Base-by-base conservation (phyloP, 2,888 invertebrate genomes). In the Oscheius sp. region DNA sequence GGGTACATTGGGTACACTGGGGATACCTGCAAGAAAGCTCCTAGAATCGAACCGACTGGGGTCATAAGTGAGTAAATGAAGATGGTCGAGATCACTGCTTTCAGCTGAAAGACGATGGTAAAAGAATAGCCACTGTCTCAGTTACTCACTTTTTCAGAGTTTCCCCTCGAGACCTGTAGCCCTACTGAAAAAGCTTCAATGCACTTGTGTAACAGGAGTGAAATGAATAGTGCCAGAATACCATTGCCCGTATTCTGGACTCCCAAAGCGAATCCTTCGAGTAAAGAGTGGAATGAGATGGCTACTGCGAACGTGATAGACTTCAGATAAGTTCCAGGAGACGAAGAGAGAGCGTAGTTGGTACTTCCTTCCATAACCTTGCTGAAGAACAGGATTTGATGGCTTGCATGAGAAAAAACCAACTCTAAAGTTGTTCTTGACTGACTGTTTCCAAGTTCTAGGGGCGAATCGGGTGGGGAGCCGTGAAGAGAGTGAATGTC, bases 11-110 rank as follows among this genome's bases (percentile, higher is more conserved):
- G 32, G 11, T 3, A 58, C 3, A 50, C 9, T 50, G 50, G 13
- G 13, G 13, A 9, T 42, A 79, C 79, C 76, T 79, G 77, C 2
- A 84, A 74, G 21, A 76, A 21, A 1, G 84, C 76, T n/a, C 86
- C 86, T 21, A 89, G 74, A 10, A 84, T 70, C 1, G 87, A 79
- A 32, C 94, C 93, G 70, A 93, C 83, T 0, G 94, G 94, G 3
- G 93, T 93, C 35, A 93, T 93, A 65, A 93, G 86, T 0, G 93
- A 92, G 80, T 91, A 91, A 11, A 90, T 75, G 2, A 90, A 35
- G 50, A 90, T 88, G 2, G 90, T 89, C 48, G 85, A 80, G 10
- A 91, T 73, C 2, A 86, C 83, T 4, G 73, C 75, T 65, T 78
- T 71, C 37, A 65, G 33, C 76, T 78, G 63, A 53, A 77, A 79